Evolutionary conservation across 2,797 vertebrate genomes (phyloP).

Genomic region (Rhinophrynus dorsalis): DNA sequence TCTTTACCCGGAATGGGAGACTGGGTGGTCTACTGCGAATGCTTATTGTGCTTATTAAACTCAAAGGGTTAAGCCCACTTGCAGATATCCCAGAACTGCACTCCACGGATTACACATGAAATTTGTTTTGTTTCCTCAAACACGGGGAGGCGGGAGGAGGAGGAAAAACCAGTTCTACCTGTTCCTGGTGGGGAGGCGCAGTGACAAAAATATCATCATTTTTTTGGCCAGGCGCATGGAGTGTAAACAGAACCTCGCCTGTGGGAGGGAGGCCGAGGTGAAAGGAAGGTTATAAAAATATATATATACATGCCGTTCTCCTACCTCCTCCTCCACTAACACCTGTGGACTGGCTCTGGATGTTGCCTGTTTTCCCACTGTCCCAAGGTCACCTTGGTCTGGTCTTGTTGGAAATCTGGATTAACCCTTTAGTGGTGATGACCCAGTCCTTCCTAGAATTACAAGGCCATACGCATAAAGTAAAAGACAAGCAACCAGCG

Average conservation of each 20-base stretch:
- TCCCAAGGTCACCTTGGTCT: constrained; percentile 32
- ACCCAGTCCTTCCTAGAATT: not conserved
- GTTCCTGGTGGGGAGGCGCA: constrained; percentile 7
- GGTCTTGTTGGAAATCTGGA: no score
- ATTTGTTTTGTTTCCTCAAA: not conserved
- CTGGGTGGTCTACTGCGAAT: no score
- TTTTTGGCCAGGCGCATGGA: constrained; percentile 7
- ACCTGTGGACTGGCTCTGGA: not conserved
- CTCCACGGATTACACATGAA: constrained; percentile 9
- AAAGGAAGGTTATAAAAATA: constrained; percentile 37
- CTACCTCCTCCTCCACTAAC: not conserved
- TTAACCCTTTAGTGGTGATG: no score
- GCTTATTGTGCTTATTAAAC: no score
- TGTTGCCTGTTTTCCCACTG: not conserved
- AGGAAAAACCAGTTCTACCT: constrained; percentile 30
- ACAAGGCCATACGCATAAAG: not conserved
- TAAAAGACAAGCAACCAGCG: no score
- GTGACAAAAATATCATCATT: constrained; percentile 24
- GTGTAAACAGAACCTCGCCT: constrained; percentile 16
- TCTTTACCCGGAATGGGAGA: no score
- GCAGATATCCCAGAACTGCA: not conserved
- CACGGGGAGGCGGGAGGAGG: no score
- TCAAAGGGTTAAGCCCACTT: constrained; percentile 1
- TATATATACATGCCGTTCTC: not conserved
- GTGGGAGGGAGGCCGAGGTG: constrained; percentile 28